A percentile compares a stretch with the other conserved stretches of the same genome.
These are phyloP conservation scores for Camelus dromedarius DNA, from an alignment of 2,113 vertebrate genomes.

Conservation along the genomic window DNA sequence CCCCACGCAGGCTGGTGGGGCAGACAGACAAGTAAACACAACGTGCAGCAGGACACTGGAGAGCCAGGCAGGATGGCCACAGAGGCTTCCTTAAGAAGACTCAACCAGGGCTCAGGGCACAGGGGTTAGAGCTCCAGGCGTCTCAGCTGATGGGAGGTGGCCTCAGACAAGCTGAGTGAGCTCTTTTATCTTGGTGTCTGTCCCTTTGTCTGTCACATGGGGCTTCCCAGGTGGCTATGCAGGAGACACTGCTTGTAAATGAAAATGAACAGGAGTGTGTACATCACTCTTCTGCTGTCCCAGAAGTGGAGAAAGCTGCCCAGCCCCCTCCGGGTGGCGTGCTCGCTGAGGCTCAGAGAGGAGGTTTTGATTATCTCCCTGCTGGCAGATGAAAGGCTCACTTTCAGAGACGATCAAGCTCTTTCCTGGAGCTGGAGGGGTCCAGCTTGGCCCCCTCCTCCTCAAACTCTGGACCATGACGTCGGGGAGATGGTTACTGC, in stretches of 20 bases:
- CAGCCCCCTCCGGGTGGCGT: not conserved
- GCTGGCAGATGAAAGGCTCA: not conserved
- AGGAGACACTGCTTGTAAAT: not conserved
- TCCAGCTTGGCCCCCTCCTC: not conserved
- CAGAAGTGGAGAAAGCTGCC: not conserved
- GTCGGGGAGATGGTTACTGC: not conserved
- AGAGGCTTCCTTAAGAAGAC: not conserved
- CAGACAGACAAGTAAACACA: not conserved
- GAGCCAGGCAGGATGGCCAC: not conserved
- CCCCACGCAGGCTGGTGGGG: not conserved
- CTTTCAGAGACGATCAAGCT: not conserved
- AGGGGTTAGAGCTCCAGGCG: no score
- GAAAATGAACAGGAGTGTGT: accelerated
- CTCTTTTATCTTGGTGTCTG: not conserved
- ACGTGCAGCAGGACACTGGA: accelerated
- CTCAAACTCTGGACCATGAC: not conserved
- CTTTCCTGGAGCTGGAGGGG: not conserved
- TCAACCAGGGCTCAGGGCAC: not conserved
- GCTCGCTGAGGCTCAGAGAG: not conserved
- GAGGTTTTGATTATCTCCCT: not conserved
- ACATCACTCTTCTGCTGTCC: accelerated
- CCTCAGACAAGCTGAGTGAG: not conserved
- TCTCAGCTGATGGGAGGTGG: not conserved
- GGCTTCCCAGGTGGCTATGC: not conserved
- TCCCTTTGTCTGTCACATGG: not conserved